phyloP scores from a whole-genome alignment of 2,113 vertebrate species.

The Bungarus multicinctus region DNA sequence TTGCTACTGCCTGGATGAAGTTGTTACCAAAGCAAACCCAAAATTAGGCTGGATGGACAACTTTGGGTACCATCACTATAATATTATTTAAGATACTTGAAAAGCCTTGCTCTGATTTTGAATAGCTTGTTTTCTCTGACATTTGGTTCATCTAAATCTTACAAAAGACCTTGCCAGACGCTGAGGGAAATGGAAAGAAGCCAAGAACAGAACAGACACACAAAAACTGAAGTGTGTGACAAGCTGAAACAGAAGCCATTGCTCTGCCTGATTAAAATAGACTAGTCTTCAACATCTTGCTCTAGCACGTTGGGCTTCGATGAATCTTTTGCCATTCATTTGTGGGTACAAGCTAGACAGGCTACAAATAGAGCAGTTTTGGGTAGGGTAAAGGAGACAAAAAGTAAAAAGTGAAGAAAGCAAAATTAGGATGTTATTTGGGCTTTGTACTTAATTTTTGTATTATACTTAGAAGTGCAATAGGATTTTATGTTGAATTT shows the following conservation, averaged over 20 bases:
- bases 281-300: not conserved
- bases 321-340: accelerated
- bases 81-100: not conserved
- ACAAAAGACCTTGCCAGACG: not conserved
- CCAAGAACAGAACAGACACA: not conserved
- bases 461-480: not conserved
- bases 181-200: not conserved
- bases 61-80: conserved; percentile 36
- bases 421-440: not conserved
- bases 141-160: conserved; percentile 11
- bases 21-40: conserved; percentile 41
- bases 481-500: not conserved
- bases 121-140: conserved; percentile 20
- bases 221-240: not conserved
- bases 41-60: conserved; percentile 19
- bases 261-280: not conserved
- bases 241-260: not conserved
- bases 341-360: not conserved
- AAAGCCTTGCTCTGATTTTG: not conserved
- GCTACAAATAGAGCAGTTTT: not conserved
- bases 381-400: not conserved
- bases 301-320: not conserved
- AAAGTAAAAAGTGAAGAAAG: not conserved
- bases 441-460: not conserved
- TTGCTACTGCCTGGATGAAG: conserved; percentile 40